Base-by-base conservation (phyloP, 2,113 vertebrate genomes). In the Hippocampus barbouri region DNA sequence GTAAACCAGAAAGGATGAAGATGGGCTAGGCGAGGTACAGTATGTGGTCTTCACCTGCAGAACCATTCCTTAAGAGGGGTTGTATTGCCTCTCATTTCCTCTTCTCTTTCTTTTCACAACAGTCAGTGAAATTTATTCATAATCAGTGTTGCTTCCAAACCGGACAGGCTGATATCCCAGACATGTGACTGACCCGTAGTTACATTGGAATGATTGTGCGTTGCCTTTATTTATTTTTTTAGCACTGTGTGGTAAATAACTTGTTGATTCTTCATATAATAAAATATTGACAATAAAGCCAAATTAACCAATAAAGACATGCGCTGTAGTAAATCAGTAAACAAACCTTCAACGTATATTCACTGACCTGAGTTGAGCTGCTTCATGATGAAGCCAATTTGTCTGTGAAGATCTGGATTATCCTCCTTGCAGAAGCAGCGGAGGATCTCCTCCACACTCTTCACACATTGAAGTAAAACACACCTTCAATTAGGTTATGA, bases 401-500 rank as follows among this genome's bases (percentile, higher is more conserved):
- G 97, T 68, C 94, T 93, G 88, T 92, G 93, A 85, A 95, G 94
- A 76, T 97, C 94, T 0, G 92, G 88, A 15, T 91, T 95, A 78
- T 94, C 94, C 84, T 98, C 96, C 87, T 93, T 95, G 82, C 93
- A 92, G 91, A 96, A 98, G 86, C 95, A 96, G 72, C 84, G 82
- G 20, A 99, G 92, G 80, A 98, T 95, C 86, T 99, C 96, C 81
- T 99, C 95, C 86, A 98, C 91, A 54, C 97, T 96, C 97, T 99
- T 70, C 12, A 75, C 53, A 74, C 69, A 83, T 1, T 59, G 3
- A 38, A 66, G 18, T 1, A 81, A 79, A 76, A 82, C 25, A 63
- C 43, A 70, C 8, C 23, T 40, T 30, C 72, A 21, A 72, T 25
- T 2, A 0, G 15, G 1, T 20, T 40, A 59, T 2, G 23, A 6